Conservation (phyloP, 2,113 vertebrate genomes). For the Pseudopipra pipra region DNA sequence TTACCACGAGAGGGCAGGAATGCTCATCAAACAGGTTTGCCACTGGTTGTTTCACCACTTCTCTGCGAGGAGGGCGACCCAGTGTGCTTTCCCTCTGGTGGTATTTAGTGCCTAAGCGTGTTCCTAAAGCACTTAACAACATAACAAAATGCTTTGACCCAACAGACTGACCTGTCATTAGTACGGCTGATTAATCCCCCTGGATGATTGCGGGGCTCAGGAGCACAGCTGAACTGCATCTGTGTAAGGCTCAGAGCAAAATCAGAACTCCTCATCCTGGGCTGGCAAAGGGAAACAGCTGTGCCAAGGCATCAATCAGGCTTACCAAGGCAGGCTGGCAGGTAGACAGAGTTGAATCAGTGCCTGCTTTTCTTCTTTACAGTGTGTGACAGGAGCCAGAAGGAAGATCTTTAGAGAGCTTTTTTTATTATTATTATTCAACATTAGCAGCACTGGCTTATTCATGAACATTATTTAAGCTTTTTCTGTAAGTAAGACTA, state of each 20-base stretch:
- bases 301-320: not conserved
- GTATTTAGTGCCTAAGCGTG: not conserved
- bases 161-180: constrained; percentile 9
- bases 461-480: not conserved
- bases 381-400: not conserved
- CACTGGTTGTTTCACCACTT: not conserved
- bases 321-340: not conserved
- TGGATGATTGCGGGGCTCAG: not conserved
- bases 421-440: not conserved
- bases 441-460: not conserved
- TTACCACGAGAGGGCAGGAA: constrained; percentile 67
- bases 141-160: constrained; percentile 21
- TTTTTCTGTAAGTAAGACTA: not conserved
- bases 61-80: not conserved
- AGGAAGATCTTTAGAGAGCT: not conserved
- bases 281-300: not conserved
- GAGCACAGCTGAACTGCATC: not conserved
- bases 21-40: constrained; percentile 13
- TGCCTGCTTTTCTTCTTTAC: not conserved
- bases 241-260: not conserved
- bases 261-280: not conserved
- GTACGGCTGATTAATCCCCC: not conserved
- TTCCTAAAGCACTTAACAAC: not conserved
- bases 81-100: not conserved
- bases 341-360: not conserved